phyloP scores from a whole-genome alignment of 1,140 invertebrate species.

The Drosophila jambulina region DNA sequence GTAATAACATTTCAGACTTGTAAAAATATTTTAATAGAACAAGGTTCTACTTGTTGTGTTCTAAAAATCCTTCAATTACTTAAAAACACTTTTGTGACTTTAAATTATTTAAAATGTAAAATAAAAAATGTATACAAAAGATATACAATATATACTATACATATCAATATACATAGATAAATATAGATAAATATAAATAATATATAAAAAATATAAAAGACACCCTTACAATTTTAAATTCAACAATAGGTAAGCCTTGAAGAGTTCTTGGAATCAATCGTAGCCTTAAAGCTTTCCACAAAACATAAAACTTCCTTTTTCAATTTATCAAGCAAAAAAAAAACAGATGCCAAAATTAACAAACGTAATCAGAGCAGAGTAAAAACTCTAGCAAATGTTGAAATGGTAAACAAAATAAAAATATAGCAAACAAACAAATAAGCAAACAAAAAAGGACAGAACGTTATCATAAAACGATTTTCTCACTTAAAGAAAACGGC shows the following conservation, averaged over 20 bases:
- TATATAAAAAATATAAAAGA: background rate
- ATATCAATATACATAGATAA: no score
- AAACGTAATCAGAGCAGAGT: slow-evolving; percentile 29
- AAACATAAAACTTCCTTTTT: slow-evolving; percentile 1
- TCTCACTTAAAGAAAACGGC: slow-evolving; percentile 64
- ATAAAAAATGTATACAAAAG: no score
- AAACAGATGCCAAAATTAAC: slow-evolving; percentile 32
- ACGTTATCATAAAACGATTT: slow-evolving; percentile 82
- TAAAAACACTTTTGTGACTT: no score
- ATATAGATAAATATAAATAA: no score
- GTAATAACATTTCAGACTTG: no score
- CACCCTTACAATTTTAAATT: background rate
- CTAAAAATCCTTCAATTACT: no score
- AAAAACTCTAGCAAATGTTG: slow-evolving; percentile 15
- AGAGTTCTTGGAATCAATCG: background rate
- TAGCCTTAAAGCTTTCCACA: background rate
- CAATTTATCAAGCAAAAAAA: background rate
- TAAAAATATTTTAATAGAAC: no score
- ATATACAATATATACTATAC: no score
- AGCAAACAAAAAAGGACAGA: slow-evolving; percentile 9
- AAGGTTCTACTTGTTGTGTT: no score
- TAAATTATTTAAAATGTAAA: no score
- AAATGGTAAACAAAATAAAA: slow-evolving; percentile 23
- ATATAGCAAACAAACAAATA: slow-evolving; percentile 20
- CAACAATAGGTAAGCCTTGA: background rate